Conservation (phyloP, 2,113 vertebrate species). For the Pan paniscus region DNA sequence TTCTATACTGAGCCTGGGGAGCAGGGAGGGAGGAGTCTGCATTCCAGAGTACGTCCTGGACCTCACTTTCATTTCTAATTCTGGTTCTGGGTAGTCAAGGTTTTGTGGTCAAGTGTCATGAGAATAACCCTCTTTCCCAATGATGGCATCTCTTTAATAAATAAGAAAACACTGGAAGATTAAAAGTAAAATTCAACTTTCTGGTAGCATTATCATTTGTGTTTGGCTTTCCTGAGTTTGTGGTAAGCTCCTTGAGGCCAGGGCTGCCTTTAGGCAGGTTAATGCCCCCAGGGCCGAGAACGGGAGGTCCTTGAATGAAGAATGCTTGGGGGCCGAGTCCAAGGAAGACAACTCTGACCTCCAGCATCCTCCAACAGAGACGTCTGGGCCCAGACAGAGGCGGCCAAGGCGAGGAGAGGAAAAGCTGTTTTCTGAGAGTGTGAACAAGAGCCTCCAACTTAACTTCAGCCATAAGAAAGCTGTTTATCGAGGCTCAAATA, state of each 20-base stretch:
- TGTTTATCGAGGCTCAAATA: conserved; percentile 67
- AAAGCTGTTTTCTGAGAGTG: conserved; percentile 48
- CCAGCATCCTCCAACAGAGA: not conserved
- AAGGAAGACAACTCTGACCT: not conserved
- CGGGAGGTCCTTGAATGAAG: not conserved
- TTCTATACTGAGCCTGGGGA: not conserved
- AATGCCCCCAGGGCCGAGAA: no score
- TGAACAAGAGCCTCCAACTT: conserved; percentile 69
- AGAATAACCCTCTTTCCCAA: not conserved
- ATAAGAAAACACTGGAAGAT: not conserved
- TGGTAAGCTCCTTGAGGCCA: not conserved
- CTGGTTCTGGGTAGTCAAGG: not conserved
- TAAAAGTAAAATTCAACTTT: not conserved
- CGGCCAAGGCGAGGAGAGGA: conserved; percentile 4
- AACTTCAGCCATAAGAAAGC: conserved; percentile 49
- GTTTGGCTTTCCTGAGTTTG: not conserved
- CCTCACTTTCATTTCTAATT: not conserved
- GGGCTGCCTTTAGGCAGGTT: not conserved
- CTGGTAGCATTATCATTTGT: not conserved
- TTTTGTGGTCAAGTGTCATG: not conserved
- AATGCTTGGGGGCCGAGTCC: not conserved
- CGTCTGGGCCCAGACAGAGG: not conserved
- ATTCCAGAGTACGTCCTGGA: not conserved
- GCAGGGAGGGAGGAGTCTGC: not conserved
- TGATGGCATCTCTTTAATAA: not conserved